These are phyloP conservation scores for Pachymerium ferrugineum DNA, from an alignment of 2,888 invertebrate genomes.

Conservation along the genomic window DNA sequence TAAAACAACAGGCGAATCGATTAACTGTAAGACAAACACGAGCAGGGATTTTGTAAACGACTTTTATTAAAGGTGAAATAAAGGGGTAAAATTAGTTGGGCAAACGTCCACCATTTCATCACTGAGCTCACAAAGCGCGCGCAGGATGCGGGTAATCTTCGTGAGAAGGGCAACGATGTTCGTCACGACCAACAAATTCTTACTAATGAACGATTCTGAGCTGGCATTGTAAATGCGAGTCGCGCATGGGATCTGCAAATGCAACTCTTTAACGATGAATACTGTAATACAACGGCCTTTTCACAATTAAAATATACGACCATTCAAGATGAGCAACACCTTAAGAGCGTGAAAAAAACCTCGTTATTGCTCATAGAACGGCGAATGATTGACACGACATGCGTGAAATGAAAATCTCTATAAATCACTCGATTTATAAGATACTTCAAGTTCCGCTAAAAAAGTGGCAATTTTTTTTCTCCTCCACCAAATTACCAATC, in stretches of 20 bases:
- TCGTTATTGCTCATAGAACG: background rate
- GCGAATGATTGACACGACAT: conserved; percentile 19
- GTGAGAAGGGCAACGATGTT: conserved; percentile 10
- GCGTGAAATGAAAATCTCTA: no score
- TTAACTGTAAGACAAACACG: background rate
- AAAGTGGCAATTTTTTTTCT: no score
- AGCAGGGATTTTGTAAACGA: background rate
- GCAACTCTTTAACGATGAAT: background rate
- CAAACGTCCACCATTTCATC: background rate
- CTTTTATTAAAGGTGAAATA: background rate
- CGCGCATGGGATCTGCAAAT: background rate
- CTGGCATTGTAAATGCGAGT: background rate
- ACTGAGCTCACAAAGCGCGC: background rate
- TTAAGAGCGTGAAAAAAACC: background rate
- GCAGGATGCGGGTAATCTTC: conserved; percentile 19
- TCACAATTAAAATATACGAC: conserved; percentile 16
- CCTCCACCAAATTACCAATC: no score
- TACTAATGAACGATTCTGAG: conserved; percentile 24
- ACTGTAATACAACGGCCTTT: background rate
- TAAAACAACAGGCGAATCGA: background rate
- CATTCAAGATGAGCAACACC: conserved; percentile 17
- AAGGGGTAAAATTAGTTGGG: background rate
- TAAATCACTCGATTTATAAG: no score
- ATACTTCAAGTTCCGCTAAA: no score
- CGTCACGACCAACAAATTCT: conserved; percentile 6